Percentiles rank a stretch among this genome's conserved stretches.
Conservation (phyloP, 1,140 invertebrate species). For the Ephestia elutella region DNA sequence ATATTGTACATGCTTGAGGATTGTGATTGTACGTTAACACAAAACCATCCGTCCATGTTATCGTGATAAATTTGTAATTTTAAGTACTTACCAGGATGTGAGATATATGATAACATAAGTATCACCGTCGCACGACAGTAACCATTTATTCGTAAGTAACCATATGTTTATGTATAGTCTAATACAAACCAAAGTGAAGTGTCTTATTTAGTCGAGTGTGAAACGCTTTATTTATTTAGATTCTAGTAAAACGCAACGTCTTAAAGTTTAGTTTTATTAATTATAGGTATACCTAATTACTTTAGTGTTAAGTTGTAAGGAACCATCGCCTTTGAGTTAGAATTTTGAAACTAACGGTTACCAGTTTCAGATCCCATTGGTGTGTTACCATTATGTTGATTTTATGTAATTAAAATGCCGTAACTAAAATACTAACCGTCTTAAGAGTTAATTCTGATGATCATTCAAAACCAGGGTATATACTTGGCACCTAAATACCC, state of each 20-base stretch:
- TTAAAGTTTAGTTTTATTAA: conserved; percentile 2
- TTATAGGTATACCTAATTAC: conserved; percentile 3
- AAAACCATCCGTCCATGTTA: conserved; percentile 18
- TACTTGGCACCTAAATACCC: too few species aligned
- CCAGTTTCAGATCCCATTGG: conserved; percentile 7
- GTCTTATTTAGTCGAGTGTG: conserved; percentile 64
- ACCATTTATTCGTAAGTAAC: background rate
- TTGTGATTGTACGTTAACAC: background rate
- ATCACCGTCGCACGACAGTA: background rate
- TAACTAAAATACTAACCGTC: too few species aligned
- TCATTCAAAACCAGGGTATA: too few species aligned
- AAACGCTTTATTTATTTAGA: conserved; percentile 68
- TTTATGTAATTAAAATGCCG: too few species aligned
- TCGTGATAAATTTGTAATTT: conserved; percentile 16
- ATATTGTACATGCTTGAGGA: background rate
- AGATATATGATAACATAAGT: conserved; percentile 7
- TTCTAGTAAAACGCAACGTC: conserved; percentile 20
- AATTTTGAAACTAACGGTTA: conserved; percentile 11
- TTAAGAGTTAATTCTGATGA: too few species aligned
- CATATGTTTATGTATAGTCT: conserved; percentile 30
- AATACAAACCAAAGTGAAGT: conserved; percentile 68
- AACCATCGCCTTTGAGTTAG: too few species aligned
- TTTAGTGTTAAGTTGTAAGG: too few species aligned
- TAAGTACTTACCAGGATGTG: conserved; percentile 10
- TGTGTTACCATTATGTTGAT: conserved; percentile 17